A percentile compares a stretch with the other conserved stretches of the same genome.
phyloP scores from a whole-genome alignment of 2,113 vertebrate species.

The Australoheros scitulus region DNA sequence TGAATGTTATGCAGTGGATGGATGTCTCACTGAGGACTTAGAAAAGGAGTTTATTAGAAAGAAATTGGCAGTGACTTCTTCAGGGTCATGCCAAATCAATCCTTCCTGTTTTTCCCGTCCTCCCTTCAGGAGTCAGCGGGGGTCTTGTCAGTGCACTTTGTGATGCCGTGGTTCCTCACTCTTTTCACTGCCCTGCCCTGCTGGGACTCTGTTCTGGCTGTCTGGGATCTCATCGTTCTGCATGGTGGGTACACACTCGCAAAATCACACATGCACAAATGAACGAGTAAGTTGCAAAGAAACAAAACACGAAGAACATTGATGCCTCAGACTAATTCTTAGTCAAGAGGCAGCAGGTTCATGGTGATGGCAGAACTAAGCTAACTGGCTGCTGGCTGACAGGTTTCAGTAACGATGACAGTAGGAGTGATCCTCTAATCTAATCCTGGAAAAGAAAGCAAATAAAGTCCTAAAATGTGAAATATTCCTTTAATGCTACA shows the following conservation, averaged over 20 bases:
- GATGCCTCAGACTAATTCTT: no score
- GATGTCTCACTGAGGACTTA: background rate
- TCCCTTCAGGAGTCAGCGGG: conserved; percentile 73
- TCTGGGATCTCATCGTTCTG: conserved; percentile 80
- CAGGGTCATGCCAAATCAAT: background rate
- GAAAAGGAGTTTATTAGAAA: background rate
- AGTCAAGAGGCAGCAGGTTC: no score
- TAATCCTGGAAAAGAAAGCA: accelerated
- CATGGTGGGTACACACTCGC: conserved; percentile 57
- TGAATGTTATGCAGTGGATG: background rate
- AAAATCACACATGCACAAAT: background rate
- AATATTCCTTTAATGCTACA: background rate
- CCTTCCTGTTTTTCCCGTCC: background rate
- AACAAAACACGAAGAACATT: no score
- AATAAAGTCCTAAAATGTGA: background rate
- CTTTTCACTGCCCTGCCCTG: conserved; percentile 81
- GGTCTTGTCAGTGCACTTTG: conserved; percentile 72
- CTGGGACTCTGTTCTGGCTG: conserved; percentile 80
- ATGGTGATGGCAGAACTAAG: background rate
- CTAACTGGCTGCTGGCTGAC: background rate
- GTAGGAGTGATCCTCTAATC: background rate
- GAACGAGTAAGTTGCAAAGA: no score
- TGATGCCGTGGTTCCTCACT: conserved; percentile 80
- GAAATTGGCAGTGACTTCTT: background rate
- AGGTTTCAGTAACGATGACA: background rate